Conservation (phyloP, 2,797 vertebrate genomes). For the Hirundo rustica region DNA sequence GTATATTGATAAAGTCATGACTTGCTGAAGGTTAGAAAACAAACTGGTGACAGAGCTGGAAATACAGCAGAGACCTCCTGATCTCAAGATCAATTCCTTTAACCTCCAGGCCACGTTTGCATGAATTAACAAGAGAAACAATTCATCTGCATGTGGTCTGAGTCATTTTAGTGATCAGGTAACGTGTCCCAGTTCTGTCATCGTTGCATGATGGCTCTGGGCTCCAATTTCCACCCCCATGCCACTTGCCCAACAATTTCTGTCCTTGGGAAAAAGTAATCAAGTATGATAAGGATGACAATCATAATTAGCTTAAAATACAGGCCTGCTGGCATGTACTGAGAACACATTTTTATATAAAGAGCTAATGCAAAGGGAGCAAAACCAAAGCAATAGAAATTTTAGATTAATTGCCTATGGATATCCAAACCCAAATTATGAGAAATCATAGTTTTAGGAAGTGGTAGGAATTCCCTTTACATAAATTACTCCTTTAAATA, state of each 20-base stretch:
- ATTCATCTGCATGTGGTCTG: constrained; percentile 43
- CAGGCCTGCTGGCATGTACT: neutral
- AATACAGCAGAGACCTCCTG: constrained; percentile 1
- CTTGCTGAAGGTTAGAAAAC: constrained; percentile 29
- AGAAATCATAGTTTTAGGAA: constrained; percentile 36
- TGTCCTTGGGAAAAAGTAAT: constrained; percentile 46
- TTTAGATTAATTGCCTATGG: constrained; percentile 27
- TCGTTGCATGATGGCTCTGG: neutral
- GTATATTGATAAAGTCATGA: neutral
- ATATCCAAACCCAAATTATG: constrained; percentile 22
- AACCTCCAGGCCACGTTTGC: neutral
- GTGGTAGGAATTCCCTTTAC: constrained; percentile 12
- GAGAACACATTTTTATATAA: constrained; percentile 4
- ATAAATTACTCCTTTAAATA: constrained; percentile 57
- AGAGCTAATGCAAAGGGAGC: neutral
- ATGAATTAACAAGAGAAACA: constrained; percentile 40
- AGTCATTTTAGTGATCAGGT: constrained; percentile 33
- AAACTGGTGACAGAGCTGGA: neutral
- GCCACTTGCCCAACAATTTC: constrained; percentile 23
- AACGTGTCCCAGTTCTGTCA: constrained; percentile 44
- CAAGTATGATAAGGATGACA: constrained; percentile 37
- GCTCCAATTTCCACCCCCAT: constrained; percentile 25
- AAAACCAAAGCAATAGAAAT: neutral
- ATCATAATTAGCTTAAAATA: constrained; percentile 48
- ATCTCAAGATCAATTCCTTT: constrained; percentile 29